Conservation (phyloP, 1,140 invertebrate genomes). For the Schlechtendalia chinensis region DNA sequence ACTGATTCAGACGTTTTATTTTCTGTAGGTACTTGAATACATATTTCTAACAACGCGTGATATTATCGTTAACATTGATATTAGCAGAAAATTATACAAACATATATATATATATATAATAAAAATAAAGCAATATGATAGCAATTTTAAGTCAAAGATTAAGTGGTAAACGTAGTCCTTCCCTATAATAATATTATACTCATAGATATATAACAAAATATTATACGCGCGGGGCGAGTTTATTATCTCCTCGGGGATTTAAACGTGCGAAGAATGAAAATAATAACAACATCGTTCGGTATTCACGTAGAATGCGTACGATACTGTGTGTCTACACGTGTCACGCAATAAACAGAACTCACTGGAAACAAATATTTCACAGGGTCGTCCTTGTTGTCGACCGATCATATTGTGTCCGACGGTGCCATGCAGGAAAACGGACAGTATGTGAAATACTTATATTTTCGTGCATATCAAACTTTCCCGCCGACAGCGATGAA, state of each 20-base stretch:
- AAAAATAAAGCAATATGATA: neutral
- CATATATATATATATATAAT: too few species aligned
- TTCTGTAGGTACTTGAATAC: too few species aligned
- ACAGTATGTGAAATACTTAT: too few species aligned
- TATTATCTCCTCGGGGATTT: neutral
- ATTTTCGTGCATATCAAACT: too few species aligned
- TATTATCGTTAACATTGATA: too few species aligned
- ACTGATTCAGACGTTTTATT: too few species aligned
- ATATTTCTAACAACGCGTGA: too few species aligned
- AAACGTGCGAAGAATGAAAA: neutral
- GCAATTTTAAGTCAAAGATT: neutral
- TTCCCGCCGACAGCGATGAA: too few species aligned
- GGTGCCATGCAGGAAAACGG: too few species aligned
- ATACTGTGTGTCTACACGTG: neutral
- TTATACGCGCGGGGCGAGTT: neutral
- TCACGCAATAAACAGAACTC: neutral
- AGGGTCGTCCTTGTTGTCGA: neutral
- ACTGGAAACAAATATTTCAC: neutral
- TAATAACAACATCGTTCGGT: neutral
- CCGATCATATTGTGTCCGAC: too few species aligned
- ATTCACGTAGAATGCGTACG: neutral
- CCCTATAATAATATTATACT: neutral
- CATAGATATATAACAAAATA: neutral
- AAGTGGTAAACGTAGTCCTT: neutral
- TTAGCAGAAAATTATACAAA: too few species aligned